Evolutionary conservation across 2,113 vertebrate genomes (phyloP).

Genomic region (Progne subis): DNA sequence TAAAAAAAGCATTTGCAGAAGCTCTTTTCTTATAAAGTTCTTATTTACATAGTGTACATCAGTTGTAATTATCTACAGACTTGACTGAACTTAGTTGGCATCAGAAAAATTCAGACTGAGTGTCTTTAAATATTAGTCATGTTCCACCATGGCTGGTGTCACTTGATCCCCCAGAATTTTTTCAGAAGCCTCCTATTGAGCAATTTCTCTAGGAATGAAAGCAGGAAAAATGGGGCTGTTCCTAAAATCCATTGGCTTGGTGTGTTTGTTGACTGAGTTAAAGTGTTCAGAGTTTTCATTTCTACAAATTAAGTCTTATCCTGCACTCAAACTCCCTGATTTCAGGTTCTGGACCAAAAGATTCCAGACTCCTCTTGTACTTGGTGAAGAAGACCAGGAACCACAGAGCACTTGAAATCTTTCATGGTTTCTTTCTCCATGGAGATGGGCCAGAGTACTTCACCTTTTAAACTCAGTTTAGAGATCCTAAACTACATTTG

Average conservation of each 20-base stretch:
- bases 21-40: background rate
- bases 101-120: background rate
- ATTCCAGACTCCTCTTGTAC: background rate
- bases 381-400: background rate
- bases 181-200: background rate
- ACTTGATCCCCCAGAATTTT: background rate
- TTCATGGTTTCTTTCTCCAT: background rate
- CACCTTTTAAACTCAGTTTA: background rate
- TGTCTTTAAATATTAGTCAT: background rate
- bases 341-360: background rate
- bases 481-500: background rate
- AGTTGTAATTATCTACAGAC: background rate
- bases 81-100: background rate
- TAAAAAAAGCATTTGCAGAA: background rate
- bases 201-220: background rate
- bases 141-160: background rate
- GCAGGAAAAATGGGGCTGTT: background rate
- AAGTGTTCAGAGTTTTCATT: background rate
- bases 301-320: background rate
- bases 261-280: background rate
- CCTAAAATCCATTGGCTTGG: accelerated
- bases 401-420: background rate
- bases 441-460: background rate
- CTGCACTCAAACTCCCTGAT: background rate
- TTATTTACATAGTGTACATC: background rate